These are phyloP conservation scores for Caerostris extrusa DNA, from an alignment of 1,140 invertebrate genomes.

Conservation along the genomic window DNA sequence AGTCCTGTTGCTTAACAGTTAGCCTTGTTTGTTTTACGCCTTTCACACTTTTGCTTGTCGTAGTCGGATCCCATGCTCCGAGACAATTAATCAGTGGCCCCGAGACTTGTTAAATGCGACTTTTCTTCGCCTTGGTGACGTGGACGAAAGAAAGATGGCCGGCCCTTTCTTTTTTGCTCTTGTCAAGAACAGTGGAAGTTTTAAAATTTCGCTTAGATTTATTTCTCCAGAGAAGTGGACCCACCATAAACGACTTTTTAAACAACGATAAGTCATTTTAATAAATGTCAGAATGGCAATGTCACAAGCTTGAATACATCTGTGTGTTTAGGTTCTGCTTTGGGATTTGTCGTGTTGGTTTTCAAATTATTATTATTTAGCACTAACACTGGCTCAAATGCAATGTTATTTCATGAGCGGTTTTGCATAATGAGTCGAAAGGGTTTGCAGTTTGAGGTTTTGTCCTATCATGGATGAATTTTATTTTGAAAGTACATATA, in stretches of 20 bases:
- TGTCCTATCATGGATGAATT: too few relatives aligned
- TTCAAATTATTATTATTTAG: too few relatives aligned
- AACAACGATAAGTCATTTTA: not conserved
- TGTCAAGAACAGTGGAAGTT: constrained; percentile 9
- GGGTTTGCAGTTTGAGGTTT: too few relatives aligned
- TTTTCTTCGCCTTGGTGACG: not conserved
- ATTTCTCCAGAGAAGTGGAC: not conserved
- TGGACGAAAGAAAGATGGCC: not conserved
- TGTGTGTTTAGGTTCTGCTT: too few relatives aligned
- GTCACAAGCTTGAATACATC: too few relatives aligned
- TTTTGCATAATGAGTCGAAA: too few relatives aligned
- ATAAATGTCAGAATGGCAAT: not conserved
- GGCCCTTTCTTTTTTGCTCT: not conserved
- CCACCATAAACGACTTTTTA: constrained; percentile 6
- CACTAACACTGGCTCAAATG: too few relatives aligned
- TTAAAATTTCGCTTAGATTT: constrained; percentile 7
- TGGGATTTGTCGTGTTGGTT: too few relatives aligned
- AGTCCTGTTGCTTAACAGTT: not conserved
- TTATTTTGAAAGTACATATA: too few relatives aligned
- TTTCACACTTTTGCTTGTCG: constrained; percentile 1
- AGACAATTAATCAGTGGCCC: not conserved
- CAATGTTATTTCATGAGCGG: too few relatives aligned
- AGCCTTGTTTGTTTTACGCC: not conserved
- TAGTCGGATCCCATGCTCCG: not conserved
- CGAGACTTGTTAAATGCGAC: not conserved